Conservation (phyloP, 2,797 vertebrate genomes). For the Ibycter americanus region DNA sequence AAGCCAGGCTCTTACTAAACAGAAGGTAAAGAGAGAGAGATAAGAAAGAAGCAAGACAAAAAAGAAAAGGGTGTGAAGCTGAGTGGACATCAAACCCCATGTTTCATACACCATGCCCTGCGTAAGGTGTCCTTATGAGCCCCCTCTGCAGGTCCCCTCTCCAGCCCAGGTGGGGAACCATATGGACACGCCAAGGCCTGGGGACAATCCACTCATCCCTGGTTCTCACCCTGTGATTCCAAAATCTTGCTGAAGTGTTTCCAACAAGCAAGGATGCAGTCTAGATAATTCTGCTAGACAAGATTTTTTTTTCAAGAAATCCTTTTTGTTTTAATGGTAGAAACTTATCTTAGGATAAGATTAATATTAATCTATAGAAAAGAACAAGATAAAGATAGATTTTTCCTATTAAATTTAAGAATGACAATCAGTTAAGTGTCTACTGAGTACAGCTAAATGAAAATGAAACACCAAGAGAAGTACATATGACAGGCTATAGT, state of each 20-base stretch:
- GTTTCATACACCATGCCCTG: background rate
- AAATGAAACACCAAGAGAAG: slow-evolving; percentile 57
- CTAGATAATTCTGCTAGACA: background rate
- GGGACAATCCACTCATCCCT: background rate
- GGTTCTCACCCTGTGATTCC: no score
- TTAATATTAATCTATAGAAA: slow-evolving; percentile 36
- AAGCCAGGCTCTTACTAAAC: background rate
- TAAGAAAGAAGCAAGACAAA: background rate
- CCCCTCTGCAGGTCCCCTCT: background rate
- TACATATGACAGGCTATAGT: slow-evolving; percentile 50
- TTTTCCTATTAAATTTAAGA: slow-evolving; percentile 49
- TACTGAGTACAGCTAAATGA: slow-evolving; percentile 51
- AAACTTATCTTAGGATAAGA: background rate
- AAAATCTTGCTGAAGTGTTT: background rate
- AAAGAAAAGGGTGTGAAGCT: rapidly evolving
- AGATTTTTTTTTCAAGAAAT: background rate
- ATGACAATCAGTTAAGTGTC: slow-evolving; percentile 42
- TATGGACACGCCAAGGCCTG: background rate
- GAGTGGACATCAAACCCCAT: rapidly evolving
- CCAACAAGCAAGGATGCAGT: background rate
- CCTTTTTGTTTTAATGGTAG: slow-evolving; percentile 17
- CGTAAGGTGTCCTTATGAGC: background rate
- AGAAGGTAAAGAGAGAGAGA: background rate
- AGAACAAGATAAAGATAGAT: slow-evolving; percentile 52
- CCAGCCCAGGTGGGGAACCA: background rate